phyloP scores from a whole-genome alignment of 2,113 vertebrate species.

The Atractosteus spatula region DNA sequence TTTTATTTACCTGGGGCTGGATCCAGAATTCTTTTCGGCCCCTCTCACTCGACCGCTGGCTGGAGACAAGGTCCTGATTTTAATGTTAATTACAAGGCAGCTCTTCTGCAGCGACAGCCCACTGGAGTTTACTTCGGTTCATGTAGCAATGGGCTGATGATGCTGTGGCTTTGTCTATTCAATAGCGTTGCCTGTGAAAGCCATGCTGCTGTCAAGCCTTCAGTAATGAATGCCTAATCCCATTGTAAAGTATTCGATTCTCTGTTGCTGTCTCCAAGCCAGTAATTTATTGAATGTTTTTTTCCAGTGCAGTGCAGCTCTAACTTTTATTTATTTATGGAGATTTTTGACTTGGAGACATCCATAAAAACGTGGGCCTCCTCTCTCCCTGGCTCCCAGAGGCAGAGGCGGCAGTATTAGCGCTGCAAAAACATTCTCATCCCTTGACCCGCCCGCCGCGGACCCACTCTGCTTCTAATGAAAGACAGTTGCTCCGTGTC shows the following conservation, averaged over 20 bases:
- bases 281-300: background rate
- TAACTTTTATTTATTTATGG: background rate
- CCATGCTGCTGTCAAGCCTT: background rate
- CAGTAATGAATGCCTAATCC: background rate
- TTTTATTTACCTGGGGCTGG: no score
- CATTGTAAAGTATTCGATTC: background rate
- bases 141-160: background rate
- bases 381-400: background rate
- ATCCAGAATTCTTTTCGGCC: no score
- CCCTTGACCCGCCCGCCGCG: background rate
- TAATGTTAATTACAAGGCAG: background rate
- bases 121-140: background rate
- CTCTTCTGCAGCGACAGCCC: background rate
- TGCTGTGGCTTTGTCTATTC: background rate
- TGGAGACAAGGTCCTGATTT: background rate
- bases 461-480: no score
- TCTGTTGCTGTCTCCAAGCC: background rate
- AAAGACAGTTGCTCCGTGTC: no score
- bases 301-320: background rate
- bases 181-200: background rate
- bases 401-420: background rate
- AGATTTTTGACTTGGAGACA: background rate
- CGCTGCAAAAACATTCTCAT: background rate
- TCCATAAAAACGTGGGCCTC: background rate
- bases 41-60: no score